These are phyloP conservation scores for Apamea sordens DNA, from an alignment of 2,888 invertebrate species.

Conservation along the genomic window DNA sequence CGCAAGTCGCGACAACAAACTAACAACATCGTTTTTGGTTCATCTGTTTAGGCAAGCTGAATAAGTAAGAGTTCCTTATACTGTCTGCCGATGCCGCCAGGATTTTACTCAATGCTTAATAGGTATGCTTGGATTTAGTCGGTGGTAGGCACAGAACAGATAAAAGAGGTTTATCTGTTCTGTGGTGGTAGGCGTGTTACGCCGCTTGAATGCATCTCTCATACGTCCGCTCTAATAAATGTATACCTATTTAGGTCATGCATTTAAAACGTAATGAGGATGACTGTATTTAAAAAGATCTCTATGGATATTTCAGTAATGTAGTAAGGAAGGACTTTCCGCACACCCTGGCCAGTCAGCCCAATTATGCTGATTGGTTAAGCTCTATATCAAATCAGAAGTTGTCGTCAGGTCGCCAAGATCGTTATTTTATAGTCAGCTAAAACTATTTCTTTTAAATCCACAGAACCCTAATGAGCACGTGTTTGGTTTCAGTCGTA, in stretches of 20 bases:
- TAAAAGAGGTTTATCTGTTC: too few relatives aligned
- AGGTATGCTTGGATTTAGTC: too few relatives aligned
- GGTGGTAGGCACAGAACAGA: too few relatives aligned
- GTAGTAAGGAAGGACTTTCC: too few relatives aligned
- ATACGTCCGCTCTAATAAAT: too few relatives aligned
- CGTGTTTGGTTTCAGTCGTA: constrained; percentile 38
- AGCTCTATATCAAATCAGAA: not conserved
- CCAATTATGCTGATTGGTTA: not conserved
- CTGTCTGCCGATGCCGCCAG: not conserved
- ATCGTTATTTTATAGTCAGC: not conserved
- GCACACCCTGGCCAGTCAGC: not conserved
- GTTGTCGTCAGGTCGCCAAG: not conserved
- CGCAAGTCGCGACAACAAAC: not conserved
- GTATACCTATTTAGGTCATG: too few relatives aligned
- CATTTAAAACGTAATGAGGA: too few relatives aligned
- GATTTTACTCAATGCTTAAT: too few relatives aligned
- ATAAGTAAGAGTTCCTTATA: not conserved
- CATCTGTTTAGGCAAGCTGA: not conserved
- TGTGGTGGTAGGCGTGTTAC: too few relatives aligned
- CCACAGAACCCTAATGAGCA: constrained; percentile 51
- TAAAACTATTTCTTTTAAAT: not conserved
- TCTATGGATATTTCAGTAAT: not conserved
- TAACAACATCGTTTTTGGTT: not conserved
- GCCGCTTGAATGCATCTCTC: too few relatives aligned
- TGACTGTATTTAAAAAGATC: not conserved